These are phyloP conservation scores for Listronotus oregonensis DNA, from an alignment of 1,140 invertebrate species.

Conservation along the genomic window DNA sequence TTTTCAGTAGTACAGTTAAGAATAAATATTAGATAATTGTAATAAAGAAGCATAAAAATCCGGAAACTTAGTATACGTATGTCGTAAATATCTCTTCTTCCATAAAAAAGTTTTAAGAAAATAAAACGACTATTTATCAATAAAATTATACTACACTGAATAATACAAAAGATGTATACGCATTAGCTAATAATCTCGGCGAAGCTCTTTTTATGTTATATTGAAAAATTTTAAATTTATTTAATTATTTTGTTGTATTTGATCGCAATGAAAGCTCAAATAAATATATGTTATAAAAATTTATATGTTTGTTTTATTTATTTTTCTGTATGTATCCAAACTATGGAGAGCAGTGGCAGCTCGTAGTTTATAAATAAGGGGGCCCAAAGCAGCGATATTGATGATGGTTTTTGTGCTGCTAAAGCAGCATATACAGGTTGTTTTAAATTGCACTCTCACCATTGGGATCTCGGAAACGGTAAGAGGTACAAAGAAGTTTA, in stretches of 20 bases:
- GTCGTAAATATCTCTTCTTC: conserved; percentile 57
- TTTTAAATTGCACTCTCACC: too few species aligned
- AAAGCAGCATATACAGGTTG: too few species aligned
- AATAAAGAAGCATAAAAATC: conserved; percentile 1
- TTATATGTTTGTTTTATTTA: conserved; percentile 5
- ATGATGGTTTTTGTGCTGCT: too few species aligned
- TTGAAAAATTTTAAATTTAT: conserved; percentile 54
- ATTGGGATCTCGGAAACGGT: too few species aligned
- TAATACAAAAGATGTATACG: conserved; percentile 58
- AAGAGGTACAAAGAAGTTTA: too few species aligned
- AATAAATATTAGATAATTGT: not conserved
- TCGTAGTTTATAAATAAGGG: too few species aligned
- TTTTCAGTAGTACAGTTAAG: too few species aligned
- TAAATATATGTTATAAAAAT: conserved; percentile 57
- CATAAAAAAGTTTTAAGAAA: conserved; percentile 53
- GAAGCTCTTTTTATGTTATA: conserved; percentile 56
- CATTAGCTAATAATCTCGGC: conserved; percentile 57
- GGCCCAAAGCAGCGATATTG: too few species aligned
- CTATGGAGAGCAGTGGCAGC: too few species aligned
- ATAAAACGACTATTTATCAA: conserved; percentile 55
- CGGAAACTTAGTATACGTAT: conserved; percentile 57
- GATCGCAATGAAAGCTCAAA: conserved; percentile 58
- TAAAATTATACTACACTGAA: conserved; percentile 55
- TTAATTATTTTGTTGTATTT: conserved; percentile 59
- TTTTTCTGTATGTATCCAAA: not conserved